Base-by-base conservation (phyloP, 64 coral and sea anemone species). In the Acropora tenuis region DNA sequence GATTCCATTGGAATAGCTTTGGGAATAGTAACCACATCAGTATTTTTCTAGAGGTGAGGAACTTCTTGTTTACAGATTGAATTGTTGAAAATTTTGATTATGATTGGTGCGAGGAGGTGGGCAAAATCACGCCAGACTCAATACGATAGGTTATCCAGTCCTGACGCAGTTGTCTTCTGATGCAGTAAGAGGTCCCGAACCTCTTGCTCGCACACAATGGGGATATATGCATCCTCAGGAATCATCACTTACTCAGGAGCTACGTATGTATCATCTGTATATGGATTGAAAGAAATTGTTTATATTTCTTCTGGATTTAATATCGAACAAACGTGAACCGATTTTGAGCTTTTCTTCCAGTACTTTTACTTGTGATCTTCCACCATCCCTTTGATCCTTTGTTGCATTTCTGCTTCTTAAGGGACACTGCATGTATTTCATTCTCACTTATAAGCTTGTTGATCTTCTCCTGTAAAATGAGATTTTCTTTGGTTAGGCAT, bases 71-170 rank as follows among this genome's bases (percentile, higher is more conserved):
- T 55, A 55, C 52, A 55, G 52, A 55, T 55, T 4, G 52, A 43
- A 80, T 20, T 61, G 67, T 73, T 84, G 68, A 92, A 84, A 41
- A 84, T 84, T 52, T 44, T 53, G 71, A 80, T 84, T 68, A 92
- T 75, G 18, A 92, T 40, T 41, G 73, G 52, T 46, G 90, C 90
- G 17, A 92, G 80, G 7, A 18, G 40, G 19, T 53, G 74, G 2
- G 90, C 90, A 55, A 55, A 2, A 55, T 55, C 52, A 5, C 2
- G 52, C 52, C 3, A 55, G 6, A 55, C 6, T 10, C 52, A 55
- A 55, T 55, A 55, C 10, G 52, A 10, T 55, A 55, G 52, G 52
- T 55, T 55, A 55, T 55, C 73, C 76, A 84, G 48, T 89, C 87
- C 44, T 57, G 52, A 55, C 2, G 2, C 52, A 1, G 52, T 55